Evolutionary conservation across 2,888 invertebrate species (phyloP), one percentile per base, ranked within the genome.

Genomic region (Mythimna ferrago): DNA sequence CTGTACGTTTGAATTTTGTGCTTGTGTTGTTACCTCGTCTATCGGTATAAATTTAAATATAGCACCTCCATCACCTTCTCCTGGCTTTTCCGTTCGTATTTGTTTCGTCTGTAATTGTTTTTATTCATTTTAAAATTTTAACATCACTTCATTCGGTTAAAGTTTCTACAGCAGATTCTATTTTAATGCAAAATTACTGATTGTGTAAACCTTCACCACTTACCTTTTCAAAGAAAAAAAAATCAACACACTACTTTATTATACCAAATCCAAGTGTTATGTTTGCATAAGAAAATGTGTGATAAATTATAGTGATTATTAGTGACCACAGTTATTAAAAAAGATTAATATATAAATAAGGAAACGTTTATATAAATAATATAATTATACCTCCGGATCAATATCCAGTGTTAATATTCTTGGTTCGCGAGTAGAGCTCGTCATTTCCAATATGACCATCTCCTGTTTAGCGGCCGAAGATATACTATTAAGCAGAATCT

Each of bases 401-500:
- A 97, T 96, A 93, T 97, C 96, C 93, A 97, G 93, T 92, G 97
- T 97, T 94, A 97, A 96, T 95, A 96, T 96, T 94, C 94, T 96
- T 91, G 96, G 95, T 95, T 96, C 94, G 89, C 90, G 92, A 94
- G 96, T 96, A 86, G 96, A 94, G 91, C 94, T 96, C 87, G 92
- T 94, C 93, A 96, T 95, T 89, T 95, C 94, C 88, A 95, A 94
- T 93, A 95, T 94, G 91, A 95, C 94, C 94, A 96, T 96, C 87
- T 97, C 96, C 93, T 97, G 96, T 94, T 96, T 97, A 93, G 96
- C 96, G 84, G 97, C 97, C 87, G 96, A 96, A 90, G 97, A 95
- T 90, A 97, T 95, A 95, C 96, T 97, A 93, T 96, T 97, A 93
- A 97, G 96, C 94, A 97, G 94, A 93, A 97, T 96, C 92, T 97